A percentile compares a stretch with the other conserved stretches of the same genome.
These are phyloP conservation scores for Bergia sp. DNA, from an alignment of 92 coral and sea anemone species.

Conservation along the genomic window DNA sequence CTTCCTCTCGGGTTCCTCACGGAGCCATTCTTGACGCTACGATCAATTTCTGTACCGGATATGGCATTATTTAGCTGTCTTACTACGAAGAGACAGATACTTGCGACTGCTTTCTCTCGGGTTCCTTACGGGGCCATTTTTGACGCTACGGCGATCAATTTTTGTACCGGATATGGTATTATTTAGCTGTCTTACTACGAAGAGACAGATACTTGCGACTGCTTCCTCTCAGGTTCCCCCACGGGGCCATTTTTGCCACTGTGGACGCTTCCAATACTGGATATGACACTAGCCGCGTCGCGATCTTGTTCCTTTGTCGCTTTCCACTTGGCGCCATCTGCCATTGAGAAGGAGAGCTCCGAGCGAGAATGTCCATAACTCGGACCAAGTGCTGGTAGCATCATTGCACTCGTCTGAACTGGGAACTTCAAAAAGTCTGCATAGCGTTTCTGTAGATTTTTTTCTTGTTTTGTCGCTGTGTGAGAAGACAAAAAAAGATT, in stretches of 20 bases:
- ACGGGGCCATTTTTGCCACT: slow-evolving; percentile 12
- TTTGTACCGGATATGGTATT: slow-evolving; percentile 61
- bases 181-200: neutral
- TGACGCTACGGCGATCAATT: slow-evolving; percentile 30
- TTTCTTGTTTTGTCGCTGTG: slow-evolving; percentile 91
- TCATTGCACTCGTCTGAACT: slow-evolving; percentile 70
- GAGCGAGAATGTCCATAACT: slow-evolving; percentile 82
- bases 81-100: no score
- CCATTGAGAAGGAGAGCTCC: slow-evolving; percentile 82
- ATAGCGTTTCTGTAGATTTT: slow-evolving; percentile 79
- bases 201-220: slow-evolving; percentile 1
- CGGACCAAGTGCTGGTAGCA: slow-evolving; percentile 70
- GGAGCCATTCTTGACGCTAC: neutral
- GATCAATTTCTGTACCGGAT: slow-evolving; percentile 58
- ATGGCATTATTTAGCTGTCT: slow-evolving; percentile 39
- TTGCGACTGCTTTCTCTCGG: neutral
- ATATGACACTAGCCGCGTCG: slow-evolving; percentile 70
- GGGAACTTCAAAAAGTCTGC: slow-evolving; percentile 86
- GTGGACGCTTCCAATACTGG: slow-evolving; percentile 67
- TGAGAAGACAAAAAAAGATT: neutral
- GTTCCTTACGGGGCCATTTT: neutral
- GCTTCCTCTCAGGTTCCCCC: neutral
- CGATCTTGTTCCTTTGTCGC: slow-evolving; percentile 62
- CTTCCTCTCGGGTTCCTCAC: neutral
- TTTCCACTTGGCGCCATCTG: slow-evolving; percentile 97